Evolutionary conservation across 53 echinoderm and acorn worm genomes (phyloP).

Genomic region (Patiria pectinifera): DNA sequence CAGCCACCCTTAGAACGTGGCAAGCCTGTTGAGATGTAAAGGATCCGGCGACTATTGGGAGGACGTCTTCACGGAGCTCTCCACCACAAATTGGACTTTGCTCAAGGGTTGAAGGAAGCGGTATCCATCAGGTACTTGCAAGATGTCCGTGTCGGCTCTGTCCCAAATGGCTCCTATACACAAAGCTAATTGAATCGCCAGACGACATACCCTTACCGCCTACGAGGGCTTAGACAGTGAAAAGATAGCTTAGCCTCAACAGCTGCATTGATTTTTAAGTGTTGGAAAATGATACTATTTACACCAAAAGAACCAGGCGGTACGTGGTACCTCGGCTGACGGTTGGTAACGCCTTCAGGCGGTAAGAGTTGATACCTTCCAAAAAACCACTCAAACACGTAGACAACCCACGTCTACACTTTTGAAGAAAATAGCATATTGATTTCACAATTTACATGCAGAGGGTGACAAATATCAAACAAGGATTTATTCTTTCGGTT

Average conservation of each 20-base stretch:
- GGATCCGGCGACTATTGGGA: background rate
- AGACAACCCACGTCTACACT: background rate
- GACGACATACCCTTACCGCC: constrained; percentile 5
- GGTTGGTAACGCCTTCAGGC: background rate
- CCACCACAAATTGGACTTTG: background rate
- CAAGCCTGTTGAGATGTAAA: constrained; percentile 14
- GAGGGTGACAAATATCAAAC: background rate
- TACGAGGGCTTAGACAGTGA: background rate
- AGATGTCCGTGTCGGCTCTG: constrained; percentile 12
- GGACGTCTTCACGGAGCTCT: background rate
- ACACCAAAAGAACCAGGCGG: background rate
- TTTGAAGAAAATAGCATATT: background rate
- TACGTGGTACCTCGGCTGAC: background rate
- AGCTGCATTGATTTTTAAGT: background rate
- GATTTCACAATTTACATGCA: background rate
- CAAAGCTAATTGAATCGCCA: constrained; percentile 57
- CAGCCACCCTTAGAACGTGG: background rate
- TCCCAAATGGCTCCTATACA: background rate
- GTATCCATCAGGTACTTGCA: background rate
- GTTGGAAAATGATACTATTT: background rate
- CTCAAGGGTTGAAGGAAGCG: background rate
- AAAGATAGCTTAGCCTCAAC: background rate
- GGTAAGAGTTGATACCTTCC: background rate
- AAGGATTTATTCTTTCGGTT: background rate
- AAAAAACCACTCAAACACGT: background rate